Conservation (phyloP, 2,888 invertebrate genomes). For the Chrysodeixis includens region DNA sequence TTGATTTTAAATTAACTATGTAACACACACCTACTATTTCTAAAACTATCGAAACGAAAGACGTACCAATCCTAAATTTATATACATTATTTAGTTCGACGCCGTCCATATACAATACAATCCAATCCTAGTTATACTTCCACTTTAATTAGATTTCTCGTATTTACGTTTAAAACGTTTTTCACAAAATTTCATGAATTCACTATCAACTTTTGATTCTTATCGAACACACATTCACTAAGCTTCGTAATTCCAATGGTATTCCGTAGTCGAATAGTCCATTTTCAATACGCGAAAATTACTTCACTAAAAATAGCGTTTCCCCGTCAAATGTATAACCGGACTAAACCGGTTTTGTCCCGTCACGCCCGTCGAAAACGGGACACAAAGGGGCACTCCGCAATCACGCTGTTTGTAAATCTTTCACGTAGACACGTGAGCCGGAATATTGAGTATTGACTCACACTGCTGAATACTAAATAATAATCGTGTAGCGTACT, state of each 20-base stretch:
- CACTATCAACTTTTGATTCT: background rate
- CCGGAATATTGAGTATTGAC: slow-evolving; percentile 65
- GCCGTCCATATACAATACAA: too few relatives aligned
- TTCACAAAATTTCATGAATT: too few relatives aligned
- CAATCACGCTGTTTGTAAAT: slow-evolving; percentile 65
- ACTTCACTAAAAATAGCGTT: slow-evolving; percentile 32
- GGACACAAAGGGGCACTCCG: slow-evolving; percentile 64
- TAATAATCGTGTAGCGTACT: slow-evolving; percentile 64
- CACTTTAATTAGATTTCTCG: too few relatives aligned
- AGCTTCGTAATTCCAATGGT: too few relatives aligned
- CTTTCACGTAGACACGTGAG: slow-evolving; percentile 63
- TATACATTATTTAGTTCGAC: too few relatives aligned
- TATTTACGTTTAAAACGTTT: too few relatives aligned
- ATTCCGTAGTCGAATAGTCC: background rate
- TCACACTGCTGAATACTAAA: slow-evolving; percentile 67
- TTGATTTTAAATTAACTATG: too few relatives aligned
- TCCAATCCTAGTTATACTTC: too few relatives aligned
- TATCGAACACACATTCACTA: background rate
- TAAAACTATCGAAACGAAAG: too few relatives aligned
- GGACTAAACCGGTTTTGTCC: slow-evolving; percentile 57
- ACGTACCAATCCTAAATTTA: too few relatives aligned
- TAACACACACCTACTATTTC: too few relatives aligned
- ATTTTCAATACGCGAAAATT: background rate
- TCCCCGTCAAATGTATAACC: slow-evolving; percentile 45
- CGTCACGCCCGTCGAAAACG: slow-evolving; percentile 60